Evolutionary conservation across 37 sponge, comb jelly and placozoan genomes (phyloP).

Genomic region (Hexactinellida sp.): DNA sequence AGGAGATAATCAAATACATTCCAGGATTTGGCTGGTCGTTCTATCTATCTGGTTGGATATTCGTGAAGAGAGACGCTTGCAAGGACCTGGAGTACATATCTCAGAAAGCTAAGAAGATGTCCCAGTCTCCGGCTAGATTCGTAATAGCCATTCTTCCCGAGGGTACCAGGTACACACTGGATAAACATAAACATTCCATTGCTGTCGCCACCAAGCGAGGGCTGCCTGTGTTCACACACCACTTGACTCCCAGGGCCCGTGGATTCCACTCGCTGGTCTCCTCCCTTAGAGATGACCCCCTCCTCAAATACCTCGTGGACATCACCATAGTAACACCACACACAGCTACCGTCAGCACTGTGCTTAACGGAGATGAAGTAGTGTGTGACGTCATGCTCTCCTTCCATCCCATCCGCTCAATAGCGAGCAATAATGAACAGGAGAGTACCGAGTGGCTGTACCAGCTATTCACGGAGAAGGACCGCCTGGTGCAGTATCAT

Average conservation of each 20-base stretch:
- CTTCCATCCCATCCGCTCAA: background rate
- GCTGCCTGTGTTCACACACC: conserved; percentile 47
- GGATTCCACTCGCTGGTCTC: conserved; percentile 35
- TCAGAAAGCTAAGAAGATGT: conserved; percentile 30
- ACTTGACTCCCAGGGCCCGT: conserved; percentile 67
- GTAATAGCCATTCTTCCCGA: conserved; percentile 68
- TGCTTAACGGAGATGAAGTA: background rate
- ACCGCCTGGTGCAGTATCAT: background rate
- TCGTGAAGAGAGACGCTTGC: conserved; percentile 59
- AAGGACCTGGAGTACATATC: conserved; percentile 43
- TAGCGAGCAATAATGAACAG: background rate
- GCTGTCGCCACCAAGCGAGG: conserved; percentile 40
- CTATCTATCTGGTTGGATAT: conserved; percentile 66
- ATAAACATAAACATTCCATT: conserved; percentile 56
- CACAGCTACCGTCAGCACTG: background rate
- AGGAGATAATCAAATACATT: conserved; percentile 63
- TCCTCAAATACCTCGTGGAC: background rate
- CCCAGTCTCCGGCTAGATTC: conserved; percentile 57
- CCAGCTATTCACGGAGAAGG: background rate
- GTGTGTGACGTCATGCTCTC: background rate
- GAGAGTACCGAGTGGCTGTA: background rate
- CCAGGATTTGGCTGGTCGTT: conserved; percentile 85
- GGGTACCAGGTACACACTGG: conserved; percentile 72
- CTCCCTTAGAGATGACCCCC: background rate
- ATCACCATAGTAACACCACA: background rate